Evolutionary conservation across 2,797 vertebrate genomes (phyloP), one percentile per base, ranked within the genome.

Genomic region (Pseudochirops corinnae): DNA sequence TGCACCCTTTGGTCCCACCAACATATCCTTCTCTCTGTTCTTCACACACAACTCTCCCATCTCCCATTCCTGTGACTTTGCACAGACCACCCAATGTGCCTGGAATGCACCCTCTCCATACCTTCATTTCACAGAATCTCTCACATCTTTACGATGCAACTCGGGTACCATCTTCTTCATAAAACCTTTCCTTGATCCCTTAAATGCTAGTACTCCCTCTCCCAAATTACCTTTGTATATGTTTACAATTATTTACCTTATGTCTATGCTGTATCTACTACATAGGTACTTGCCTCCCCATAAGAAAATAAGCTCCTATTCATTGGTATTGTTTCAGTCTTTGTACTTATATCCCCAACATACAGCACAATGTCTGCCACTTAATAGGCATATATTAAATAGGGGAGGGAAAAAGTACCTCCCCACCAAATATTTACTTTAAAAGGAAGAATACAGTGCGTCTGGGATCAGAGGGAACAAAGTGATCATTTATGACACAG

Each of bases 401-500:
- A 98, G 98, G 98, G 98, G 98, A 98, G 98, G 97, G 90, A 24
- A 60, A 94, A 29, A 56, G n/a, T 91, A 93, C 93, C 96, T 95
- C 62, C 74, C 93, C 98, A 82, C n/a, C 98, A 97, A 98, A 97
- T 98, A 98, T 98, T 97, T 97, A 97, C 98, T 98, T 98, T 98
- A 98, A 98, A 98, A 97, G 96, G 95, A 97, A 98, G 98, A 98
- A 98, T 98, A 98, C 98, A 98, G 97, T 97, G 97, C 98, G 97
- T 96, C 97, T 0, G 96, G 98, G 98, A 98, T 99, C 98, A 98
- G 98, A 98, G 98, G 97, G 97, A 98, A 97, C 98, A 98, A 98
- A 98, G 98, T 97, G 98, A 98, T 98, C 21, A 96, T 96, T 98
- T 96, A 98, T 93, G 97, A 98, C 96, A 98, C 97, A 95, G 98